A percentile compares a stretch with the other conserved stretches of the same genome.
Conservation (phyloP, 1,140 invertebrate species). For the Anastatus disparis region DNA sequence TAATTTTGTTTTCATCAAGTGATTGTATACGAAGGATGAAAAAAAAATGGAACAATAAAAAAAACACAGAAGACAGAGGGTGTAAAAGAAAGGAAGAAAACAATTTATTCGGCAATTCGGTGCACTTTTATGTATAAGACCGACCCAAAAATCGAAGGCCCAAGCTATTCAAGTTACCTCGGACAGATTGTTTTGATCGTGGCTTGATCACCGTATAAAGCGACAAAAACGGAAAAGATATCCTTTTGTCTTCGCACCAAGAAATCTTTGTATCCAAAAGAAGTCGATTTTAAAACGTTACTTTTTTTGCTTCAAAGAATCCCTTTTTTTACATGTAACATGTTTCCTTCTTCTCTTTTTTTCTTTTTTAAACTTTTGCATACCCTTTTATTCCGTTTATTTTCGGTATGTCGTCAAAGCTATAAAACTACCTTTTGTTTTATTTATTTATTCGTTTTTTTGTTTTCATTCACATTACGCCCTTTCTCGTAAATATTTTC, state of each 20-base stretch:
- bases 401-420: constrained; percentile 16
- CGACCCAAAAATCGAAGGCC: constrained; percentile 5
- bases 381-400: constrained; percentile 19
- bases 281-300: constrained; percentile 50
- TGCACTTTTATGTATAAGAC: constrained; percentile 2
- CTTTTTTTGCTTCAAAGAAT: constrained; percentile 37
- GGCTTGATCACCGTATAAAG: constrained; percentile 39
- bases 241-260: constrained; percentile 49
- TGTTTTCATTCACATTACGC: constrained; percentile 30
- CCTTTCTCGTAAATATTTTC: constrained; percentile 31
- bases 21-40: constrained; percentile 40
- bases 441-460: too few relatives aligned
- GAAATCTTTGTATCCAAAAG: too few relatives aligned
- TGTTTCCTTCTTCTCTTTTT: not conserved
- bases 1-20: constrained; percentile 39
- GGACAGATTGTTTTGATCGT: constrained; percentile 58
- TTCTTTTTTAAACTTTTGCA: constrained; percentile 25
- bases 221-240: constrained; percentile 60
- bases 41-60: too few relatives aligned
- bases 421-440: constrained; percentile 32
- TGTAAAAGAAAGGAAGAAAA: constrained; percentile 8
- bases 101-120: constrained; percentile 34
- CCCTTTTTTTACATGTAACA: constrained; percentile 14
- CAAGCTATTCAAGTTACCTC: constrained; percentile 46
- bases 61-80: not conserved